Base-by-base conservation (phyloP, 1,140 invertebrate species). In the Drosophila santomea region DNA sequence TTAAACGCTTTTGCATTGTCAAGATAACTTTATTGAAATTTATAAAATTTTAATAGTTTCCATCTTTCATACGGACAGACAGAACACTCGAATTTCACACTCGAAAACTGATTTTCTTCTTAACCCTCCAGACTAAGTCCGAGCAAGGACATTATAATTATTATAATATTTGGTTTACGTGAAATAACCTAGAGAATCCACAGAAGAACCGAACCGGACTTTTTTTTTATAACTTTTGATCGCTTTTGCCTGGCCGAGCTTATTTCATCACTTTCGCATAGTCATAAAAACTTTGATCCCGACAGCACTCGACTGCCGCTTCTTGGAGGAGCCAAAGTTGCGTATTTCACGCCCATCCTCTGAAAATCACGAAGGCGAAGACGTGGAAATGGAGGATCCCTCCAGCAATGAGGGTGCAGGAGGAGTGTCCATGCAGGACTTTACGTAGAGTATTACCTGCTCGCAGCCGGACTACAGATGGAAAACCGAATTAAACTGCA, bases 401-500 rank as follows among this genome's bases (percentile, higher is more conserved):
- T 15, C 4, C n/a, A 20, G 41, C n/a, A 47, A 50, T 7, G 17
- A 38, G 52, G 63, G 59, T 3, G 23, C 17, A 17, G 17, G 3
- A 43, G 41, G 2, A n/a, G 44, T 1, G 4, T 20, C 20, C 44
- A 4, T 36, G 35, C 4, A 25, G 15, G 11, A 20, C n/a, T 10
- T 1, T 10, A 3, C 20, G 6, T 32, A 64, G 45, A 44, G 25
- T 25, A 57, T 43, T 47, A 50, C 48, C 67, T 71, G 43, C 28
- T 36, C 28, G 25, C 25, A 43, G n/a, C 12, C 60, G 45, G 60
- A 66, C 60, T 44, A 39, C 45, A 45, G 44, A 32, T 45, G 74
- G 50, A 50, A 50, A 66, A 44, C 51, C 35, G 45, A 75, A 58
- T 64, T 52, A 75, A 47, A 35, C 47, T 74, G 50, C 45, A 57